These are phyloP conservation scores for Clitarchus hookeri DNA, from an alignment of 2,888 invertebrate species.

Conservation along the genomic window DNA sequence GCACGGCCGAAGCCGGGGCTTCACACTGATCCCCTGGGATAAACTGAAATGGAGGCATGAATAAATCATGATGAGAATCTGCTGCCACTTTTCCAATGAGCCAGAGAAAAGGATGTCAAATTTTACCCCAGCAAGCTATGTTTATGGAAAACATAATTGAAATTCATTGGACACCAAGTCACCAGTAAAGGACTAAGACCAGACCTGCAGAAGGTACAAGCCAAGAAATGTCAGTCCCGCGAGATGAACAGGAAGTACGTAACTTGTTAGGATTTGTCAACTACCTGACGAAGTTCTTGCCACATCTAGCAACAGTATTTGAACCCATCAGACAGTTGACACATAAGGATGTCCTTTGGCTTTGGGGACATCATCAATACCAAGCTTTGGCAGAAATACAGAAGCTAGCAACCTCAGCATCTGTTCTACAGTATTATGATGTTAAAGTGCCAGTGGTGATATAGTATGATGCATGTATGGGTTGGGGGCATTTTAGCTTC, in stretches of 20 bases:
- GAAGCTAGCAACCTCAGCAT: neutral
- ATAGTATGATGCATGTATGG: neutral
- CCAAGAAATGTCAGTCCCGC: neutral
- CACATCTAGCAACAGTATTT: too few species aligned
- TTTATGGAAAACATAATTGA: neutral
- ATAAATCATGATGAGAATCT: neutral
- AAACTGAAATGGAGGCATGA: neutral
- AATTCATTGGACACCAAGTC: neutral
- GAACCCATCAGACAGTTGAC: neutral
- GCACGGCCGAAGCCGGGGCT: too few species aligned
- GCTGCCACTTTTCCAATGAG: neutral
- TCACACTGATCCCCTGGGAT: too few species aligned
- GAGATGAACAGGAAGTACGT: neutral
- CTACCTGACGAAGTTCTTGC: too few species aligned
- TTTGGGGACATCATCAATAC: neutral
- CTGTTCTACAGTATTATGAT: neutral
- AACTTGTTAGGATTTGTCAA: conserved; percentile 1
- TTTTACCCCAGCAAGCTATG: neutral
- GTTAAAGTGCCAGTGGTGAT: neutral
- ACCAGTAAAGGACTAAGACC: neutral
- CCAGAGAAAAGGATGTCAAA: neutral
- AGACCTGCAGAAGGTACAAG: neutral
- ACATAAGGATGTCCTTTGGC: neutral
- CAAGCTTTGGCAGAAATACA: neutral
- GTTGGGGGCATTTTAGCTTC: neutral